Evolutionary conservation across 2,888 invertebrate species (phyloP).

Genomic region (Trisateles emortualis): DNA sequence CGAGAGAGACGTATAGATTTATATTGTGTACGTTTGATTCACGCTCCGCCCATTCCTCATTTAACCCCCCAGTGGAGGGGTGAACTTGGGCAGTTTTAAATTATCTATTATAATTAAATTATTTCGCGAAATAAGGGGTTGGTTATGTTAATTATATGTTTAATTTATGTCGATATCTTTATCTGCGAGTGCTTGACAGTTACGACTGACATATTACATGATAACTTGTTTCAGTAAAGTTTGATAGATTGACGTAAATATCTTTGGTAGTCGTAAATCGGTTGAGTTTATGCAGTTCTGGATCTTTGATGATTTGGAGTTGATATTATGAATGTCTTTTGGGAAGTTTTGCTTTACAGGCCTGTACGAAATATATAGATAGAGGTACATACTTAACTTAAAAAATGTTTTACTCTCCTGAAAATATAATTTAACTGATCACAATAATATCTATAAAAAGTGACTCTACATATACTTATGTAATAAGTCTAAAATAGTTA

Average conservation of each 20-base stretch:
- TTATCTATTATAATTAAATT: conserved; percentile 87
- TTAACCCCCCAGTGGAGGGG: conserved; percentile 78
- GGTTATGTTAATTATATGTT: conserved; percentile 84
- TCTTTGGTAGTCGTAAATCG: neutral
- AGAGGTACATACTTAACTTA: too few species aligned
- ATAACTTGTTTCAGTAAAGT: conserved; percentile 11
- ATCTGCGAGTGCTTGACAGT: conserved; percentile 50
- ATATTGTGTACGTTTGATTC: conserved; percentile 69
- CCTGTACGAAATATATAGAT: too few species aligned
- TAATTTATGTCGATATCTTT: conserved; percentile 79
- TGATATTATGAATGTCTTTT: too few species aligned
- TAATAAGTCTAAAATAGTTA: too few species aligned
- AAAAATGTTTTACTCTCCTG: too few species aligned
- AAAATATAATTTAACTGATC: too few species aligned
- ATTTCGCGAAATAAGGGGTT: conserved; percentile 85
- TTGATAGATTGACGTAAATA: conserved; percentile 8
- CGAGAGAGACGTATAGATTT: conserved; percentile 75
- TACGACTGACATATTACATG: conserved; percentile 39
- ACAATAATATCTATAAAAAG: too few species aligned
- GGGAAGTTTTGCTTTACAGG: too few species aligned
- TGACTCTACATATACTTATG: too few species aligned
- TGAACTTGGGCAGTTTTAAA: conserved; percentile 84
- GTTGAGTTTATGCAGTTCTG: too few species aligned
- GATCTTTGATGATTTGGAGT: too few species aligned
- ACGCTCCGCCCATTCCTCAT: conserved; percentile 79